These are phyloP conservation scores for Sabatieria punctata DNA, from an alignment of 2,888 invertebrate genomes.

Conservation along the genomic window DNA sequence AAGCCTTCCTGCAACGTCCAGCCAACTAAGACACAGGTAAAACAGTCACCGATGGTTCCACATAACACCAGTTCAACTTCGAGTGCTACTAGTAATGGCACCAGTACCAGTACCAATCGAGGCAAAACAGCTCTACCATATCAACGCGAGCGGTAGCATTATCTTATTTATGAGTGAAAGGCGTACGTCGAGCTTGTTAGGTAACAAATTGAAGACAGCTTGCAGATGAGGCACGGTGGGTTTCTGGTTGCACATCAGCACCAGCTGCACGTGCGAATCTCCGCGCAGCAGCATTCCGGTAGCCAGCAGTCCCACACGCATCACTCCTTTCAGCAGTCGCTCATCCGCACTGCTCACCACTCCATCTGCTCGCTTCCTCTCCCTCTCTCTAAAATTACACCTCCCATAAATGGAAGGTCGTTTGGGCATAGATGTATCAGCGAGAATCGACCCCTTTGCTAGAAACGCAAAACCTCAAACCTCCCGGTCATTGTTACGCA, in stretches of 20 bases:
- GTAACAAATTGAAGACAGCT: conserved; percentile 65
- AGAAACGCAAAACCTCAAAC: no score
- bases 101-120: no score
- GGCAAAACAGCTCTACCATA: no score
- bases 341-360: conserved; percentile 42
- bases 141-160: no score
- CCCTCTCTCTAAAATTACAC: not conserved
- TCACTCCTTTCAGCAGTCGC: conserved; percentile 77
- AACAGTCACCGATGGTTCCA: not conserved
- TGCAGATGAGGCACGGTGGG: conserved; percentile 69
- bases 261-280: conserved; percentile 67
- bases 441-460: no score
- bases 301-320: conserved; percentile 80
- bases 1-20: no score
- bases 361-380: conserved; percentile 32
- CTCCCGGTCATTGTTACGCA: no score
- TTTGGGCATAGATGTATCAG: no score
- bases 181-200: conserved; percentile 52
- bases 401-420: no score
- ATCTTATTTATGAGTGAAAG: no score
- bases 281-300: conserved; percentile 74
- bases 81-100: no score
- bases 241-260: conserved; percentile 82
- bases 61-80: not conserved
- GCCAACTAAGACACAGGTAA: not conserved